Conservation (phyloP, 2,113 vertebrate species). For the Tachycineta bicolor region DNA sequence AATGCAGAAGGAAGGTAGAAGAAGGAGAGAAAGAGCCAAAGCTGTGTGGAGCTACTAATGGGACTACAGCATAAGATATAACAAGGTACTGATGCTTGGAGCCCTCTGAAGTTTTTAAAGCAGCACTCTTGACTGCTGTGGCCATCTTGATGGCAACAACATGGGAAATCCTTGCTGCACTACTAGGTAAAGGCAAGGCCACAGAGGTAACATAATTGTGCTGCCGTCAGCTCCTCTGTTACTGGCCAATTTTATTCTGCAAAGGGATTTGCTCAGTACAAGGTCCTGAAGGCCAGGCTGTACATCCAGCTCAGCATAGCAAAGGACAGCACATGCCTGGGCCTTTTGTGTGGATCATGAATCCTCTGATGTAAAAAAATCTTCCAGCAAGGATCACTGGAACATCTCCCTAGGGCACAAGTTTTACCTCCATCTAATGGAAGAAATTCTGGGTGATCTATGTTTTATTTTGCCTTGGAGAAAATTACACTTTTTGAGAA, state of each 20-base stretch:
- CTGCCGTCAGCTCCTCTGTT: neutral
- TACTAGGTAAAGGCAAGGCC: neutral
- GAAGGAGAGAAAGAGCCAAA: too few species aligned
- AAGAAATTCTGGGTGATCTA: neutral
- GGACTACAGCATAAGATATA: too few species aligned
- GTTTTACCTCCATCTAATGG: neutral
- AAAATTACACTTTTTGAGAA: neutral
- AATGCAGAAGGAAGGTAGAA: too few species aligned
- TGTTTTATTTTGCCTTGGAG: neutral
- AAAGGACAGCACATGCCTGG: neutral
- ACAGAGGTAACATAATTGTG: neutral
- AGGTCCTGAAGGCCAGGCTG: neutral
- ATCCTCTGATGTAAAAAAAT: accelerated
- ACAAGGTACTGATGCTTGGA: too few species aligned
- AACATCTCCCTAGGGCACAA: neutral
- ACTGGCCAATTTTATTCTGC: neutral
- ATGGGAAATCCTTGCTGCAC: neutral
- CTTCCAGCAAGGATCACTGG: neutral
- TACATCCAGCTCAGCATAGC: neutral
- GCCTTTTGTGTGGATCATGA: neutral
- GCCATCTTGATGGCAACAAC: too few species aligned
- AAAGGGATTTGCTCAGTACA: neutral
- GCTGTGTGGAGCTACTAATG: too few species aligned
- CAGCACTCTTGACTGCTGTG: too few species aligned
- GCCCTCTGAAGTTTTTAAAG: too few species aligned